Conservation (phyloP, 2,113 vertebrate species). For the Dolichallabes microphthalmus region DNA sequence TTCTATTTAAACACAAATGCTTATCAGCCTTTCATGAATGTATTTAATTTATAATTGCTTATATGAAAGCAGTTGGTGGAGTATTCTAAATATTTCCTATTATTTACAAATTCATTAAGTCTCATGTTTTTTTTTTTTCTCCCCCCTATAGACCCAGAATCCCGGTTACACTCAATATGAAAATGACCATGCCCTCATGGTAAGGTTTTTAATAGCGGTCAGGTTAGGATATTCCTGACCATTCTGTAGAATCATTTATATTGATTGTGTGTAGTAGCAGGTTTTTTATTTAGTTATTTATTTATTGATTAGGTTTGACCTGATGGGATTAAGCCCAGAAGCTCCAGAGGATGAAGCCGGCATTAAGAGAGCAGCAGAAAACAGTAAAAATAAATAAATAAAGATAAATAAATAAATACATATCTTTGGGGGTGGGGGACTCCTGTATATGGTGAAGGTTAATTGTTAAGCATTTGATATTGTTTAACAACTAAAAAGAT, state of each 20-base stretch:
- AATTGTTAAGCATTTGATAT: neutral
- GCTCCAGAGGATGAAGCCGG: conserved; percentile 90
- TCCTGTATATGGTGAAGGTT: neutral
- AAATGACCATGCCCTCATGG: conserved; percentile 92
- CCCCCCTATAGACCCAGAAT: conserved; percentile 82
- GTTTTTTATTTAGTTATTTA: neutral
- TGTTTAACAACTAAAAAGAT: neutral
- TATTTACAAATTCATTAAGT: neutral
- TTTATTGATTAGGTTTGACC: conserved; percentile 83
- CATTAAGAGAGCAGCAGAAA: conserved; percentile 95
- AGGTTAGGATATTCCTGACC: neutral
- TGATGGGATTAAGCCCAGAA: conserved; percentile 90
- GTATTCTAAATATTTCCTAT: neutral
- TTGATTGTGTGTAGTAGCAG: neutral
- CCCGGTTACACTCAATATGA: conserved; percentile 95
- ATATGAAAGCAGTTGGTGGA: neutral
- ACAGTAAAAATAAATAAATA: conserved; percentile 73
- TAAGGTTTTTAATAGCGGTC: conserved; percentile 64
- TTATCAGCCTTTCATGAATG: neutral
- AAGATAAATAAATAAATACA: neutral
- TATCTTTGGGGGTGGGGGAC: no score
- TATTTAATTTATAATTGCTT: neutral
- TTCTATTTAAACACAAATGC: neutral
- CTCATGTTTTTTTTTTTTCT: neutral
- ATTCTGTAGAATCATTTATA: neutral